phyloP scores from a whole-genome alignment of 2,888 invertebrate species.

The Himalopsyche anomala region DNA sequence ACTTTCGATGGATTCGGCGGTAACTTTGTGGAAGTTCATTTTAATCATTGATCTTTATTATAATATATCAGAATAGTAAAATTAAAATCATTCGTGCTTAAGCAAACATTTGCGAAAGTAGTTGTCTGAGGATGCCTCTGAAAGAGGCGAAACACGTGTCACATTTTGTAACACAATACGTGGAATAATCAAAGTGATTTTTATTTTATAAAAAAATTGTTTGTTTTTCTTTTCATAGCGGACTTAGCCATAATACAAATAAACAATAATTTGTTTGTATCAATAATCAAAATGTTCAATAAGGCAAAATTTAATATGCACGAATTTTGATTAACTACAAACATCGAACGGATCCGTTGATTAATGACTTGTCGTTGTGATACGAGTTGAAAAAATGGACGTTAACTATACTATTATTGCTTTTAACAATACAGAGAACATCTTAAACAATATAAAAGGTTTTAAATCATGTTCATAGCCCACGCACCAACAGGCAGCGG shows the following conservation, averaged over 20 bases:
- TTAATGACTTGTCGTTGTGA: conserved; percentile 52
- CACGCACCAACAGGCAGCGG: conserved; percentile 50
- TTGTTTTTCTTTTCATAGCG: too few species aligned
- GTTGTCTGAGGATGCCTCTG: too few species aligned
- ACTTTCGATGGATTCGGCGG: too few species aligned
- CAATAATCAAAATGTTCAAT: background rate
- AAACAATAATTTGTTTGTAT: background rate
- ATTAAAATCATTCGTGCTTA: too few species aligned
- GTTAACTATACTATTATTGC: conserved; percentile 59
- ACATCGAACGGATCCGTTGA: conserved; percentile 29
- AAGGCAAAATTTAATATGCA: conserved; percentile 6
- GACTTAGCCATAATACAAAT: background rate
- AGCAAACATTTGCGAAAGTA: too few species aligned
- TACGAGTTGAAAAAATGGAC: conserved; percentile 37
- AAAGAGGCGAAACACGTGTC: too few species aligned
- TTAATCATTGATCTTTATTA: too few species aligned
- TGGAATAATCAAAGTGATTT: too few species aligned
- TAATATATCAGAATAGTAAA: too few species aligned
- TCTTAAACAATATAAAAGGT: conserved; percentile 63
- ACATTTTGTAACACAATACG: too few species aligned
- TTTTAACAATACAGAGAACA: conserved; percentile 60
- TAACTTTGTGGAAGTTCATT: too few species aligned
- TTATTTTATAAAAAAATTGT: too few species aligned
- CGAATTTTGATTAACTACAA: conserved; percentile 24
- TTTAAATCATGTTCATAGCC: conserved; percentile 60